Percentiles rank a stretch among this genome's conserved stretches.
Evolutionary conservation across 2,113 vertebrate species (phyloP).

Genomic region (Odontophorus gujanensis): DNA sequence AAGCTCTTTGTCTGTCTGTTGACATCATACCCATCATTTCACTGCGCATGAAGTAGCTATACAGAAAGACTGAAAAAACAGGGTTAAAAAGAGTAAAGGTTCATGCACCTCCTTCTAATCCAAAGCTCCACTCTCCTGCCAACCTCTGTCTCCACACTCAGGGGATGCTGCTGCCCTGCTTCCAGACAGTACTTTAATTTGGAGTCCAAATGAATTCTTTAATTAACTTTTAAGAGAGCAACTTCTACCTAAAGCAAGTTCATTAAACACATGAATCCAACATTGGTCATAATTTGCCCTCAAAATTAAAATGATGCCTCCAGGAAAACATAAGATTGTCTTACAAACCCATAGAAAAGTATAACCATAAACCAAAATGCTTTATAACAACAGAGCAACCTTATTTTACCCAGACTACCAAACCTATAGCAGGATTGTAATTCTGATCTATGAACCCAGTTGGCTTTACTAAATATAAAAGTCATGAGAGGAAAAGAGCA

Average conservation of each 20-base stretch:
- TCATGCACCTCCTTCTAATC: neutral
- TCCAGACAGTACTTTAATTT: neutral
- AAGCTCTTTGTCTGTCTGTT: neutral
- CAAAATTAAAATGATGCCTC: constrained; percentile 46
- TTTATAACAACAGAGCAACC: neutral
- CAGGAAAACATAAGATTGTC: neutral
- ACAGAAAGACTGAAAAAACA: neutral
- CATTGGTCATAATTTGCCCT: neutral
- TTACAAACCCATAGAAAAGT: constrained; percentile 2
- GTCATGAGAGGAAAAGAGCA: neutral
- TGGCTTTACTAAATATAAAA: neutral
- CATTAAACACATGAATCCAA: neutral
- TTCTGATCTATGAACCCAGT: neutral
- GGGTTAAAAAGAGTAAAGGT: neutral
- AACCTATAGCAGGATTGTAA: neutral
- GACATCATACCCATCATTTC: neutral
- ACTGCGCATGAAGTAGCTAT: neutral
- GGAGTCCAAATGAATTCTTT: constrained; percentile 10
- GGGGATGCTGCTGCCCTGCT: constrained; percentile 15
- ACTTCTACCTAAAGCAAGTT: neutral
- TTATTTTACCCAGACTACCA: neutral
- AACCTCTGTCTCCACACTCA: neutral
- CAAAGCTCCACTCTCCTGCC: neutral
- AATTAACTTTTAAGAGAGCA: constrained; percentile 33
- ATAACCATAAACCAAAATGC: neutral